phyloP scores from a whole-genome alignment of 1,140 invertebrate genomes.

The Dryas iulia region DNA sequence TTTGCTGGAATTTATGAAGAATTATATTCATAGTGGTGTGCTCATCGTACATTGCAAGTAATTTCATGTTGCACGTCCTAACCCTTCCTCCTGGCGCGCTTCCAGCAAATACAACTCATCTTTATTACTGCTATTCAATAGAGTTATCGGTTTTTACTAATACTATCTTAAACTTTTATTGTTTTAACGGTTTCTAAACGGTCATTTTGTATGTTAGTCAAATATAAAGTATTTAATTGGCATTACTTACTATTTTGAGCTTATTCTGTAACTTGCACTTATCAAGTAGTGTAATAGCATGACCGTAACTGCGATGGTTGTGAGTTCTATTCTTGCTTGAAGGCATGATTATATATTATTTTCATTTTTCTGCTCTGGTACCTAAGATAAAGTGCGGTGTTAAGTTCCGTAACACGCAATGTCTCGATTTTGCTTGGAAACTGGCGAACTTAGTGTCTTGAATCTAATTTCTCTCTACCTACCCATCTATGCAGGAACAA shows the following conservation, averaged over 20 bases:
- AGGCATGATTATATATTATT: no score
- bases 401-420: no score
- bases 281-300: no score
- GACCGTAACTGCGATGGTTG: no score
- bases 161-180: conserved; percentile 4
- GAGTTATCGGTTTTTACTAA: conserved; percentile 2
- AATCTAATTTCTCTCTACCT: no score
- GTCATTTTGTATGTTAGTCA: background rate
- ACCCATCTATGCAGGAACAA: no score
- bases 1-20: background rate
- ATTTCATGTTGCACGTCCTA: conserved; percentile 10
- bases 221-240: background rate
- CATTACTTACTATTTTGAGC: background rate
- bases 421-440: no score
- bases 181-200: background rate
- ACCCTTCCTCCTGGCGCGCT: conserved; percentile 15
- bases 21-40: conserved; percentile 5
- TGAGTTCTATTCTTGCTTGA: no score
- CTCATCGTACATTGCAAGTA: background rate
- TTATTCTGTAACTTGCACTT: no score
- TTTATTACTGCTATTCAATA: background rate
- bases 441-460: no score
- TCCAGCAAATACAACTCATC: conserved; percentile 10
- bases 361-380: no score
- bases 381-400: no score